These are phyloP conservation scores for Salmo trutta DNA, from an alignment of 2,797 vertebrate genomes.

Conservation along the genomic window DNA sequence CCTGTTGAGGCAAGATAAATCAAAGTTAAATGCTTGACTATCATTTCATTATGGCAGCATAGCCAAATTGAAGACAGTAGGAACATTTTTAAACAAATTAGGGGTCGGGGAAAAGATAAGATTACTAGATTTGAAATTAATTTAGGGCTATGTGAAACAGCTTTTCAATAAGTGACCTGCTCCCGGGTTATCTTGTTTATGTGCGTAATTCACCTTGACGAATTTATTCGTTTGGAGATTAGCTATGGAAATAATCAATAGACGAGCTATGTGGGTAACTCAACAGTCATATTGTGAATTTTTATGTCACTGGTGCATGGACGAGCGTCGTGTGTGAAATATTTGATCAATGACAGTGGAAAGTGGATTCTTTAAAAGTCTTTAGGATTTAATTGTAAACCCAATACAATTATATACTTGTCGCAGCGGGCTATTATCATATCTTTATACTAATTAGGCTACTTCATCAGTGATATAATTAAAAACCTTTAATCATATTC, in stretches of 20 bases:
- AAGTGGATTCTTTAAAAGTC: conserved; percentile 74
- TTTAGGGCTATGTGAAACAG: conserved; percentile 81
- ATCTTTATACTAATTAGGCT: conserved; percentile 87
- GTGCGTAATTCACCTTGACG: conserved; percentile 82
- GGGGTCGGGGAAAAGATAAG: conserved; percentile 74
- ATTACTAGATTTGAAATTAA: conserved; percentile 89
- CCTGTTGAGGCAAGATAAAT: conserved; percentile 81
- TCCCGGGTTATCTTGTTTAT: conserved; percentile 80
- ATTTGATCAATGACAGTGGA: conserved; percentile 79
- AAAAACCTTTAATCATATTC: conserved; percentile 88
- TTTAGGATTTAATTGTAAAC: conserved; percentile 79
- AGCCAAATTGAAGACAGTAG: conserved; percentile 79
- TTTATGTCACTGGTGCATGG: conserved; percentile 67
- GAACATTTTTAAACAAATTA: conserved; percentile 88
- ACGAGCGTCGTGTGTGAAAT: conserved; percentile 75
- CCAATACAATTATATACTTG: conserved; percentile 67
- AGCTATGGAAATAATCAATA: conserved; percentile 51
- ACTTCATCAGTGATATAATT: conserved; percentile 87
- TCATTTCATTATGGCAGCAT: conserved; percentile 82
- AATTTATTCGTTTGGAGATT: conserved; percentile 80
- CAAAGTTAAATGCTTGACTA: conserved; percentile 86
- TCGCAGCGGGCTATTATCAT: conserved; percentile 86
- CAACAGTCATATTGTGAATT: conserved; percentile 74
- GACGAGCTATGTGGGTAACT: conserved; percentile 67
- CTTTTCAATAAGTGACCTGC: conserved; percentile 81